Conservation (phyloP, 2,888 invertebrate species). For the Anodontia alba region DNA sequence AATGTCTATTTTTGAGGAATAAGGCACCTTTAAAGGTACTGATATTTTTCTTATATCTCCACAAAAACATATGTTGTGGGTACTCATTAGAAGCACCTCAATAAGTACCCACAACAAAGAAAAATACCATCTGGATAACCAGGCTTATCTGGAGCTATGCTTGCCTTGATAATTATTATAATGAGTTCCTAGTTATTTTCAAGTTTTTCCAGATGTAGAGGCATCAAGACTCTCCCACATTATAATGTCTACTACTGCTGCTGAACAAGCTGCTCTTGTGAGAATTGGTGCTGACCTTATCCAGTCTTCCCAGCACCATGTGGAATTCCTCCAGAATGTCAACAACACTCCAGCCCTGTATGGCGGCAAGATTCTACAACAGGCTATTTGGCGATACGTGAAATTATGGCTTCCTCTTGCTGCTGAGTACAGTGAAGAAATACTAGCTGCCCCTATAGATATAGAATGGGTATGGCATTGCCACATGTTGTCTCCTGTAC, state of each 20-base stretch:
- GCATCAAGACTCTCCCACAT: no score
- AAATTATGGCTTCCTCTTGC: constrained; percentile 85
- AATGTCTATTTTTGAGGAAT: no score
- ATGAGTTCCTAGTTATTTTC: no score
- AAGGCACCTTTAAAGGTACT: no score
- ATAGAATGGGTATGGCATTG: constrained; percentile 86
- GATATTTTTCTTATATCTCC: no score
- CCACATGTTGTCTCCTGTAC: constrained; percentile 81
- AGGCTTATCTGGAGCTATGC: no score
- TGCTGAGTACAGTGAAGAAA: constrained; percentile 68
- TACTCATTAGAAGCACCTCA: no score
- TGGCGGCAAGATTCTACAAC: constrained; percentile 82
- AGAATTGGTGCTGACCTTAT: constrained; percentile 69
- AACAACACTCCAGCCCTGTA: constrained; percentile 69
- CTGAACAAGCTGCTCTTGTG: background rate
- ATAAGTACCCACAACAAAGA: no score
- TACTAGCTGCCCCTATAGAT: constrained; percentile 82
- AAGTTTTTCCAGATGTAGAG: no score
- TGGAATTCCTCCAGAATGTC: constrained; percentile 76
- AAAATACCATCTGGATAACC: no score
- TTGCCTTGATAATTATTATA: no score
- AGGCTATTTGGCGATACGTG: constrained; percentile 85
- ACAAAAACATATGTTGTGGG: no score
- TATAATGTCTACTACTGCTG: background rate
- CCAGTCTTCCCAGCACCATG: constrained; percentile 66